Base-by-base conservation (phyloP, 1,140 invertebrate genomes). In the Battus philenor region DNA sequence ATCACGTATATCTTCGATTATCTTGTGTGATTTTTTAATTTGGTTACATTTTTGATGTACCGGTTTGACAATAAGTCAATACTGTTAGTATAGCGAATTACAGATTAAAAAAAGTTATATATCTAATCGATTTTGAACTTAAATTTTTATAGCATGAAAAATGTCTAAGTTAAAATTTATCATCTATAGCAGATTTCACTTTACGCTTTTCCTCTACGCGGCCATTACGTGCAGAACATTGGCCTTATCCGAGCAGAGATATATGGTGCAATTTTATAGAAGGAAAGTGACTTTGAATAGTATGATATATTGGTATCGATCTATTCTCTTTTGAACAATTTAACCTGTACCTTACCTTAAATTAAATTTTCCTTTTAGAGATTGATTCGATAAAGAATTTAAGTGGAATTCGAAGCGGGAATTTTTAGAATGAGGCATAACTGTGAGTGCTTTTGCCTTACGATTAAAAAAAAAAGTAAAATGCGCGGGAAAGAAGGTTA, bases 231-330 rank as follows among this genome's bases (percentile, higher is more conserved):
- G 9, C 2, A 38, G 48, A 18, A 44, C 39, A 44, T 50, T 46
- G 41, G 20, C 16, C 36, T 50, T 55, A 54, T 52, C 41, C 49
- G 26, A 26, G 16, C 17, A 6, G 33, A 55, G 55, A 65, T 62
- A 59, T 62, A 68, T 65, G 33, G 47, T 51, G n/a, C 36, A 44
- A 32, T 57, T 64, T 60, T 54, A 61, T 54, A 47, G 46, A 30
- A 38, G 55, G 47, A 50, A 56, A 65, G 53, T 65, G 65, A 68
- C 65, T 68, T 59, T 61, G 58, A 68, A 65, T 65, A 57, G 56
- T 64, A 59, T 52, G 47, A 56, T 54, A 59, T 64, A 59, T 60
- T 45, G 20, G 36, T 16, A 8, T 24, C 50, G 38, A 60, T 64
- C 54, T 54, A 59, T 53, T 47, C 50, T 45, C 41, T 50, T 18